Evolutionary conservation across 2,888 invertebrate species (phyloP).

Genomic region (Latrodectus hesperus): DNA sequence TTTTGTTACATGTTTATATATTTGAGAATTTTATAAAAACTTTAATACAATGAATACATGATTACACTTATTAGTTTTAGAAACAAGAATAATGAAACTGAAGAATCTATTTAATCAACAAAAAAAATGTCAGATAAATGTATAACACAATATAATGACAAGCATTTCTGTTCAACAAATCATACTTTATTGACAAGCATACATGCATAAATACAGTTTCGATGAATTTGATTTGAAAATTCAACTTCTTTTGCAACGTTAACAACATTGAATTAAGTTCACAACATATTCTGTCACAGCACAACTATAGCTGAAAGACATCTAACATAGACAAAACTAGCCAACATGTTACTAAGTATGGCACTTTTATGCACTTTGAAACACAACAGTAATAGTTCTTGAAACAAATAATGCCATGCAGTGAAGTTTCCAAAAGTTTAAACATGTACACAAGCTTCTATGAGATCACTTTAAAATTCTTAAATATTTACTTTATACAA

Average conservation of each 20-base stretch:
- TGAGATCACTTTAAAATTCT: not conserved
- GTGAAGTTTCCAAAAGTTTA: conserved; percentile 10
- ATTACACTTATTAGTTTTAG: too few species aligned
- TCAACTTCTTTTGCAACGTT: conserved; percentile 61
- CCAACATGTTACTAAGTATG: conserved; percentile 61
- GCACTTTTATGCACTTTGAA: conserved; percentile 45
- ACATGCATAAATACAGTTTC: conserved; percentile 65
- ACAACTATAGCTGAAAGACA: conserved; percentile 65
- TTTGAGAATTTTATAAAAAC: too few species aligned
- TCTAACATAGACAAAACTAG: conserved; percentile 67
- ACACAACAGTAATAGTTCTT: conserved; percentile 54
- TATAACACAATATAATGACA: too few species aligned
- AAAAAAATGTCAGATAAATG: too few species aligned
- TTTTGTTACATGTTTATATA: too few species aligned
- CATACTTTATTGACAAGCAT: conserved; percentile 66
- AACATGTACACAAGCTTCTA: conserved; percentile 1
- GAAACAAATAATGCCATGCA: conserved; percentile 53
- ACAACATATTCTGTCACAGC: conserved; percentile 65
- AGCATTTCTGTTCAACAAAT: conserved; percentile 43
- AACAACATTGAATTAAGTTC: conserved; percentile 58
- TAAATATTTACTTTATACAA: not conserved
- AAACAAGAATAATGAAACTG: too few species aligned
- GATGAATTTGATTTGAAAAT: conserved; percentile 59
- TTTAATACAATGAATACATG: too few species aligned
- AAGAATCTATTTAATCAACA: too few species aligned